Conservation (phyloP, 2,888 invertebrate species). For the Girardia tigrina region DNA sequence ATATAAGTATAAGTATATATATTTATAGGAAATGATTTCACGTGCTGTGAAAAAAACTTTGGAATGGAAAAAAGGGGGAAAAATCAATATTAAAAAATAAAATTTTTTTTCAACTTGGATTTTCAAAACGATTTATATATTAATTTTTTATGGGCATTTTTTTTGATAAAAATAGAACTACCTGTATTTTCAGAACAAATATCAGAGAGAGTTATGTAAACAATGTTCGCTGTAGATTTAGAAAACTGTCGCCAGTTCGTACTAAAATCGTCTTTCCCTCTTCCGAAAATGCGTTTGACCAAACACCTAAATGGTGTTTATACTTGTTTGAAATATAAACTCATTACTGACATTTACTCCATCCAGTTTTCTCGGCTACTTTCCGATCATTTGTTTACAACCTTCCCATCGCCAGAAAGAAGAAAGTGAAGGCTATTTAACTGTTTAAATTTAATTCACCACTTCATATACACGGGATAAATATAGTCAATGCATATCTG, state of each 20-base stretch:
- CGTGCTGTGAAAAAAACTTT: background rate
- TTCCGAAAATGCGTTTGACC: background rate
- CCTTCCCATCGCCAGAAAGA: conserved; percentile 5
- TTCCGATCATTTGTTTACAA: background rate
- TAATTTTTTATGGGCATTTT: background rate
- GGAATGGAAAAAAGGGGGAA: too few relatives aligned
- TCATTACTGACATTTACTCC: conserved; percentile 11
- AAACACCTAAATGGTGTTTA: conserved; percentile 17
- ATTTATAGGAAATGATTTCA: background rate
- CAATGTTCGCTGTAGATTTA: conserved; percentile 17
- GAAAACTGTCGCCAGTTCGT: conserved; percentile 10
- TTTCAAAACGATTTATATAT: background rate
- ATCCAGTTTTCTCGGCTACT: conserved; percentile 1
- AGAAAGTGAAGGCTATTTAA: conserved; percentile 13
- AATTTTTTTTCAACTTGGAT: too few relatives aligned
- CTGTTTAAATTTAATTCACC: conserved; percentile 9
- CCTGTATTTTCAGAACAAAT: background rate
- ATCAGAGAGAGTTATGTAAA: background rate
- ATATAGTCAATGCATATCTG: too few relatives aligned
- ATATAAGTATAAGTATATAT: background rate
- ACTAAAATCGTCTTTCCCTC: background rate
- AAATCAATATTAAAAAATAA: background rate
- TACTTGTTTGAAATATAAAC: background rate
- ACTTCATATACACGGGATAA: conserved; percentile 5
- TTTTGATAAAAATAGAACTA: conserved; percentile 12